Evolutionary conservation across 2,888 invertebrate genomes (phyloP).

Genomic region (Augochlorella aurata): DNA sequence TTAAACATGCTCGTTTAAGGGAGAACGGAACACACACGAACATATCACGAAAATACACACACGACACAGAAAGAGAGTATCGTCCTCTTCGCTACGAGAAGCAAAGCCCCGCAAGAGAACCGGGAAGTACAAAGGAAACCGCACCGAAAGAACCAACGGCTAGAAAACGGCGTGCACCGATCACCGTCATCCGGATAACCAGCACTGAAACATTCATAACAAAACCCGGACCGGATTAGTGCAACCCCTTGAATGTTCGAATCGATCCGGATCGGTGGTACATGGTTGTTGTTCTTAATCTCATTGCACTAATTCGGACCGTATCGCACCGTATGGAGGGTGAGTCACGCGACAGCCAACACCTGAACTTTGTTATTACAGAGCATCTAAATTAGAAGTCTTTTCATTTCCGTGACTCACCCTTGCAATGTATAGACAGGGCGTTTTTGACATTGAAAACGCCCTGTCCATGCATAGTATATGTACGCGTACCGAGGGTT

Average conservation of each 20-base stretch:
- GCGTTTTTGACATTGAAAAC: too few species aligned
- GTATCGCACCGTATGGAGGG: neutral
- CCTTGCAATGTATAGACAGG: neutral
- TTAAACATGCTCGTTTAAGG: neutral
- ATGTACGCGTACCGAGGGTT: too few species aligned
- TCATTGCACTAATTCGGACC: neutral
- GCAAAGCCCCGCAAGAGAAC: constrained; percentile 30
- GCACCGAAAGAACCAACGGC: constrained; percentile 4
- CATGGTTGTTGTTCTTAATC: neutral
- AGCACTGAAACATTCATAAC: constrained; percentile 1
- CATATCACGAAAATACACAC: neutral
- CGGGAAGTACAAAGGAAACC: constrained; percentile 4
- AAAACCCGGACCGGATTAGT: neutral
- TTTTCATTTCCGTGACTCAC: neutral
- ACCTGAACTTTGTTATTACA: neutral
- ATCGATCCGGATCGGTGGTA: neutral
- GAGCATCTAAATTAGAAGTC: too few species aligned
- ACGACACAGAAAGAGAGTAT: neutral
- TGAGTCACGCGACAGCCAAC: neutral
- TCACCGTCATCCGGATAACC: constrained; percentile 2
- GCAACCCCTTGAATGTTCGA: neutral
- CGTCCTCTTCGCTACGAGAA: neutral
- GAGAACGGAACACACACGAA: neutral
- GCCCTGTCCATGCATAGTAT: too few species aligned
- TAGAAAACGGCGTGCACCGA: constrained; percentile 7